Conservation (phyloP, 2,888 invertebrate genomes). For the Acanthococcus lagerstroemiae region DNA sequence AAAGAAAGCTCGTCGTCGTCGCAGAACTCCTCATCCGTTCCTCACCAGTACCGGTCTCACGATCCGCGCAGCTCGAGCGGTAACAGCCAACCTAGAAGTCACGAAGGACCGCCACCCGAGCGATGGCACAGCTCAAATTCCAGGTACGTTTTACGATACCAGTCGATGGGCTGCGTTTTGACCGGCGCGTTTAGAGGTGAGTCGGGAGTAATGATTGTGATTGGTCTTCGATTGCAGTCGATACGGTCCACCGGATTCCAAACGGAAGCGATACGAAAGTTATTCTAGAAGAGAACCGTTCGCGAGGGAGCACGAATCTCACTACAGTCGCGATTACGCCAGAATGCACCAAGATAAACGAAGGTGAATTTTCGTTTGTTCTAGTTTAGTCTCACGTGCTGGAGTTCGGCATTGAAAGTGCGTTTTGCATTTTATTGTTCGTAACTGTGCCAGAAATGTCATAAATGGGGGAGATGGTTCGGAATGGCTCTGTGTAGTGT, state of each 20-base stretch:
- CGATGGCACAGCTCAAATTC: slow-evolving; percentile 20
- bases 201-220: no score
- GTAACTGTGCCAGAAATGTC: no score
- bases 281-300: slow-evolving; percentile 4
- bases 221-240: background rate
- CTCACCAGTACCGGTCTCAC: background rate
- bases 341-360: slow-evolving; percentile 19
- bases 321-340: background rate
- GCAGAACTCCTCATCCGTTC: background rate
- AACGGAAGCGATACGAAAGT: slow-evolving; percentile 26
- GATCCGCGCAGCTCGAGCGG: slow-evolving; percentile 1
- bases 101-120: slow-evolving; percentile 4
- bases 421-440: no score
- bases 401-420: no score
- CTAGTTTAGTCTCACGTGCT: no score
- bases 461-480: no score
- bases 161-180: background rate
- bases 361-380: no score
- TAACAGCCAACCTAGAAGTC: background rate
- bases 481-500: no score
- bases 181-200: no score
- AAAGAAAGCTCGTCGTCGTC: slow-evolving; percentile 1
- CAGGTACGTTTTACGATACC: background rate
- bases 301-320: slow-evolving; percentile 15
- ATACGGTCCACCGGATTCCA: slow-evolving; percentile 14